These are phyloP conservation scores for Phaethornis superciliosus DNA, from an alignment of 2,113 vertebrate species.

Conservation along the genomic window DNA sequence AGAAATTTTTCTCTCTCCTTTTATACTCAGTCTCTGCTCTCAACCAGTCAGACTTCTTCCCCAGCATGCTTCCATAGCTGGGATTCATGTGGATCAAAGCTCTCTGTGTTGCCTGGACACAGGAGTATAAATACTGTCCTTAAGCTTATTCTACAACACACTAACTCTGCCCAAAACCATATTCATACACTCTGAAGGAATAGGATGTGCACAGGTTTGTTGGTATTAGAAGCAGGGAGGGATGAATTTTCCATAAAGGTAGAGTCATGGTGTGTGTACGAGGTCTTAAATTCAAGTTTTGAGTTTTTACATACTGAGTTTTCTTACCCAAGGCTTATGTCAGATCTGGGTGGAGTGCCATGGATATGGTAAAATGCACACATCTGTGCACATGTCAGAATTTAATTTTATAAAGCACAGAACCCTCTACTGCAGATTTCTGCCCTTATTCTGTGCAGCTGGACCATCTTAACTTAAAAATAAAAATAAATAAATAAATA, in stretches of 20 bases:
- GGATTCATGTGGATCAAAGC: background rate
- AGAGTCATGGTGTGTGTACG: fast-evolving
- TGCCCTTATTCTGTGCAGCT: background rate
- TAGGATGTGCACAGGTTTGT: background rate
- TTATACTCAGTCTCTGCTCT: background rate
- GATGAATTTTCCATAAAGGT: background rate
- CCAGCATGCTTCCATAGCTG: fast-evolving
- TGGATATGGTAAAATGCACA: background rate
- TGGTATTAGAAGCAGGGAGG: background rate
- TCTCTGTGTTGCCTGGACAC: background rate
- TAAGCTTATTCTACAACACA: fast-evolving
- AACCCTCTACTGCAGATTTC: background rate
- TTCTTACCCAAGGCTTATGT: background rate
- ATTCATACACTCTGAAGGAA: background rate
- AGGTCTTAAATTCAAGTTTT: background rate
- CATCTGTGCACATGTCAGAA: background rate
- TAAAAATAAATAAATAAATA: background rate
- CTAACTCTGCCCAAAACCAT: fast-evolving
- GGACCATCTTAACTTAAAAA: background rate
- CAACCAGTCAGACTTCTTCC: background rate
- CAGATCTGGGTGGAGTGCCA: background rate
- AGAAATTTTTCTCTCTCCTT: background rate
- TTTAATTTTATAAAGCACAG: background rate
- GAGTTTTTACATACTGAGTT: background rate
- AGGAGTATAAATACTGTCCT: background rate